phyloP scores from a whole-genome alignment of 2,113 vertebrate species.

The Apteryx owenii region DNA sequence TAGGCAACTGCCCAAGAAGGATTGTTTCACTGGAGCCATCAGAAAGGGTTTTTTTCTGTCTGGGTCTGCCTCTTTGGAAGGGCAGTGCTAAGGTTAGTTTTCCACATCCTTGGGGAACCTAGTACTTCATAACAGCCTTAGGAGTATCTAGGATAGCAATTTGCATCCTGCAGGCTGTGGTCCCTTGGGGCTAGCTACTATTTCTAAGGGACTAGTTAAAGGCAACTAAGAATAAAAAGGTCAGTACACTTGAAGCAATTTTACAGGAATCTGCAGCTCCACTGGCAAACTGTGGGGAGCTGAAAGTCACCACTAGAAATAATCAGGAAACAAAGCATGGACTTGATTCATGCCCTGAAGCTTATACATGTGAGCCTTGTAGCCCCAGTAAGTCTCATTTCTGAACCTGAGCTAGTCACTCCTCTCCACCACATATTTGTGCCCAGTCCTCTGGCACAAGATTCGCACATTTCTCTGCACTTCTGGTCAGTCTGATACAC shows the following conservation, averaged over 20 bases:
- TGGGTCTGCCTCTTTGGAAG: neutral
- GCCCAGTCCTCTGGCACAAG: neutral
- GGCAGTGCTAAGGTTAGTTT: neutral
- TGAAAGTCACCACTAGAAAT: constrained; percentile 5
- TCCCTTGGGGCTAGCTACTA: neutral
- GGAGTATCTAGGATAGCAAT: neutral
- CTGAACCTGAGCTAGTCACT: neutral
- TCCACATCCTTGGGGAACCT: neutral
- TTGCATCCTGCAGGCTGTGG: neutral
- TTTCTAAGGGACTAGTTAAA: neutral
- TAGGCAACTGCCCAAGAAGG: neutral
- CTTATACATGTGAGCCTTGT: neutral
- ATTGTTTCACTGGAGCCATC: neutral
- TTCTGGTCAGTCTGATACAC: neutral
- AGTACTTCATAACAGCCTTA: neutral
- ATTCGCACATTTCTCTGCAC: neutral
- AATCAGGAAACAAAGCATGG: neutral
- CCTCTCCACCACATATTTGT: neutral
- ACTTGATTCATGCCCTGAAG: neutral
- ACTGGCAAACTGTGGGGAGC: neutral
- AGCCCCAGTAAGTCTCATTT: neutral
- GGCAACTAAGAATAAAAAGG: constrained; percentile 31
- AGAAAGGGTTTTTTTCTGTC: neutral
- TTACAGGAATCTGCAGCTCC: constrained; percentile 1
- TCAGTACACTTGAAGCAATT: neutral